Evolutionary conservation across 2,113 vertebrate genomes (phyloP), one percentile per base, ranked within the genome.

Genomic region (Platysteira castanea): DNA sequence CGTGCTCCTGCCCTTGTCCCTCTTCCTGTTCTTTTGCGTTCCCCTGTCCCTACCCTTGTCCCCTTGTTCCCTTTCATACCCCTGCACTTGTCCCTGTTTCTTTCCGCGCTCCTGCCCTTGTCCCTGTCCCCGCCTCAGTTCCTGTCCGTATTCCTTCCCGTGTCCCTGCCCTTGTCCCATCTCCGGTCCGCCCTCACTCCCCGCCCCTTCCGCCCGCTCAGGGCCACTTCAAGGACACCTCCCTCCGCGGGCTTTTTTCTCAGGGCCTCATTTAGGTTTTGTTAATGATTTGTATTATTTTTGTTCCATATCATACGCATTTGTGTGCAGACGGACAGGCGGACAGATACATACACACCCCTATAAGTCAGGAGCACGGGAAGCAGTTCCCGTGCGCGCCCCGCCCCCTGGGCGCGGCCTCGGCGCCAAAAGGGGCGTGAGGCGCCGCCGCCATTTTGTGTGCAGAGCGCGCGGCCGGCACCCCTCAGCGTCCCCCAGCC

Each of bases 401-500:
- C 70, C 67, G 18, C 90, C 80, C 39, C 50, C 5, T 53, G 22
- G 71, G 65, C 70, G 67, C 41, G 97, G 83, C 86, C 59, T 50
- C 57, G n/a, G 39, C 52, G 1, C 28, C 85, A 46, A 94, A 79
- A 95, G 78, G 96, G 91, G 97, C 85, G 92, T 80, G 92, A 67
- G 30, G 57, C 9, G 35, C 7, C 6, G 44, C 83, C 42, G 97
- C 98, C 98, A 98, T 98, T 98, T 98, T 98, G 95, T 96, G 83
- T 90, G 89, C 96, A 82, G 97, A 24, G 47, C 1, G 82, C 57
- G 92, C 71, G 92, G 91, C 37, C 13, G 49, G 89, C 63, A 9
- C 30, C 44, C 7, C 1, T 41, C 30, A 21, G 54, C 22, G 23
- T 41, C 23, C 8, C 10, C 1, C 18, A 23, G 39, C 64, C 19